These are phyloP conservation scores for Pelosia muscerda DNA, from an alignment of 2,888 invertebrate genomes.

Conservation along the genomic window DNA sequence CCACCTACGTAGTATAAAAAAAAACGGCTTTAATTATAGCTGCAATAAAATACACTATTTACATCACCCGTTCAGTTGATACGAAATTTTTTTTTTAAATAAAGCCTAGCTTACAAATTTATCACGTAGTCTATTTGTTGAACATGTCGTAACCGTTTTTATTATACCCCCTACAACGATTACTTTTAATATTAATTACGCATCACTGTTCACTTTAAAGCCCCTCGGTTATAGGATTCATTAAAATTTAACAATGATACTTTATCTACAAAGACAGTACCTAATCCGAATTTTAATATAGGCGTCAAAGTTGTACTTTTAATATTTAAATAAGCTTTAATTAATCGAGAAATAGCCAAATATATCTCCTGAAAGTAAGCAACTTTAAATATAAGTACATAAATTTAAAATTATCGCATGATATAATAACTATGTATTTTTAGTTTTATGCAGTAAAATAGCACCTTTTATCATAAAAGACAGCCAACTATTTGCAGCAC, in stretches of 20 bases:
- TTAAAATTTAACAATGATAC: not conserved
- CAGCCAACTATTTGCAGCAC: no score
- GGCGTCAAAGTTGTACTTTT: not conserved
- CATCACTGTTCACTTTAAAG: not conserved
- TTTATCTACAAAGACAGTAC: no score
- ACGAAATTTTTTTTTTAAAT: conserved; percentile 19
- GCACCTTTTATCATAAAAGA: no score
- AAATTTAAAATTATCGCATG: no score
- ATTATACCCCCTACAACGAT: not conserved
- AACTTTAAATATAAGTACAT: no score
- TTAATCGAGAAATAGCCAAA: no score
- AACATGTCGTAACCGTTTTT: conserved; percentile 3
- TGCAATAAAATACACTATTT: conserved; percentile 26
- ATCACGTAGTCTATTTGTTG: conserved; percentile 13
- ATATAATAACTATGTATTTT: no score
- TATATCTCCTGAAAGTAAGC: no score
- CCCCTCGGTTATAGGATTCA: not conserved
- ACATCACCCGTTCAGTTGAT: conserved; percentile 5
- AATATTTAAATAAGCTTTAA: not conserved
- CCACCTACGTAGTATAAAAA: no score
- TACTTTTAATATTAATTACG: not conserved
- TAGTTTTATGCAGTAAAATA: no score
- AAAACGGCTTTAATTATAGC: no score
- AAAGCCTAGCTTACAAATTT: conserved; percentile 9
- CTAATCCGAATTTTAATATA: not conserved